phyloP scores from a whole-genome alignment of 2,797 vertebrate species.

The Cyclura pinguis region DNA sequence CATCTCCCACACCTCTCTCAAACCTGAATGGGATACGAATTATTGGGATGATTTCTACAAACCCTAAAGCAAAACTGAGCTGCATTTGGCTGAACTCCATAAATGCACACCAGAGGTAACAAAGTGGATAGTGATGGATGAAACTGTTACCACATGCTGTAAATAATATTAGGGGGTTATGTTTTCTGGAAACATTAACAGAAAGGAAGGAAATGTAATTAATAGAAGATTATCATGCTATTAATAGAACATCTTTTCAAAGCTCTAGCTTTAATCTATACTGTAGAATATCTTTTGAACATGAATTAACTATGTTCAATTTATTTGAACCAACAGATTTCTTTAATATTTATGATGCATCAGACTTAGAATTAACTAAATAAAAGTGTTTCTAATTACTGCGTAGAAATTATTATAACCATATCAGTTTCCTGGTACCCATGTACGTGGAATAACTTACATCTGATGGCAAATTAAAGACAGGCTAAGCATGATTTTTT shows the following conservation, averaged over 20 bases:
- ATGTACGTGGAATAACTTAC: neutral
- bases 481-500: neutral
- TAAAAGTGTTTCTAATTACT: conserved; percentile 24
- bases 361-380: conserved; percentile 50
- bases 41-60: conserved; percentile 28
- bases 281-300: neutral
- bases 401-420: conserved; percentile 27
- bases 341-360: conserved; percentile 43
- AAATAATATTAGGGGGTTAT: conserved; percentile 53
- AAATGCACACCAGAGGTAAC: conserved; percentile 8
- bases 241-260: conserved; percentile 34
- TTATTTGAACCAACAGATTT: conserved; percentile 46
- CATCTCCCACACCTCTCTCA: neutral
- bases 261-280: conserved; percentile 29
- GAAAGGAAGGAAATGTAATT: conserved; percentile 56
- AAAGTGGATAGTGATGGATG: conserved; percentile 47
- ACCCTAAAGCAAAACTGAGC: conserved; percentile 21
- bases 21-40: conserved; percentile 31
- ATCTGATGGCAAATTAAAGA: neutral
- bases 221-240: conserved; percentile 57
- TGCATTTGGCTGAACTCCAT: neutral
- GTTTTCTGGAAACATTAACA: conserved; percentile 35
- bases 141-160: conserved; percentile 36
- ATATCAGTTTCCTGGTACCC: neutral
- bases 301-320: neutral